phyloP scores from a whole-genome alignment of 2,888 invertebrate genomes.

The Eupeodes luniger region DNA sequence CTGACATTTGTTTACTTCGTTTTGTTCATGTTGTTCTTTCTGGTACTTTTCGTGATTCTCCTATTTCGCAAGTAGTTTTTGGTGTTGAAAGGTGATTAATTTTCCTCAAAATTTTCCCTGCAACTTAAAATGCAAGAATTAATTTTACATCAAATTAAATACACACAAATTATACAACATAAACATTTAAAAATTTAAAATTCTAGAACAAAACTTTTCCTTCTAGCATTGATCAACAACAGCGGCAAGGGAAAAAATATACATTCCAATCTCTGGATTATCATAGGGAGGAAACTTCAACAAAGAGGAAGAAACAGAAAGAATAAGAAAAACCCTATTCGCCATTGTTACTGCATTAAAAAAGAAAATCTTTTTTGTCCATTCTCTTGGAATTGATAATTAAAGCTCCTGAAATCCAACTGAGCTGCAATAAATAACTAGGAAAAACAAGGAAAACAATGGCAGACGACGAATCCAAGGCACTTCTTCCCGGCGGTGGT shows the following conservation, averaged over 20 bases:
- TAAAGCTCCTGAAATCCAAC: constrained; percentile 22
- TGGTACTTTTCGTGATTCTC: constrained; percentile 66
- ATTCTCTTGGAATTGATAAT: constrained; percentile 18
- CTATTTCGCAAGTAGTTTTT: constrained; percentile 71
- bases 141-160: neutral
- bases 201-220: neutral
- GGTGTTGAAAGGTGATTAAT: constrained; percentile 68
- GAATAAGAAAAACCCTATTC: constrained; percentile 59
- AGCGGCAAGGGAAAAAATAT: constrained; percentile 39
- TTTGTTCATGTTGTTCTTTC: constrained; percentile 71
- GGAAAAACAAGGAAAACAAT: constrained; percentile 74
- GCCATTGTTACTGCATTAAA: constrained; percentile 72
- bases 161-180: neutral
- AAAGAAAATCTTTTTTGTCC: constrained; percentile 24
- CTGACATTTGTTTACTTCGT: constrained; percentile 77
- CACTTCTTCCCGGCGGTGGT: constrained; percentile 80
- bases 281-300: constrained; percentile 69
- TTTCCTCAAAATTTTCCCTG: constrained; percentile 49
- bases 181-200: neutral
- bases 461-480: constrained; percentile 83
- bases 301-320: constrained; percentile 49
- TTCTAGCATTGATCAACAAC: neutral
- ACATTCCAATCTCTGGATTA: constrained; percentile 70
- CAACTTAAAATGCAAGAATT: constrained; percentile 12
- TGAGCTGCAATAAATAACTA: neutral